Conservation (phyloP, 1,140 invertebrate species). For the Aphelinus certus region DNA sequence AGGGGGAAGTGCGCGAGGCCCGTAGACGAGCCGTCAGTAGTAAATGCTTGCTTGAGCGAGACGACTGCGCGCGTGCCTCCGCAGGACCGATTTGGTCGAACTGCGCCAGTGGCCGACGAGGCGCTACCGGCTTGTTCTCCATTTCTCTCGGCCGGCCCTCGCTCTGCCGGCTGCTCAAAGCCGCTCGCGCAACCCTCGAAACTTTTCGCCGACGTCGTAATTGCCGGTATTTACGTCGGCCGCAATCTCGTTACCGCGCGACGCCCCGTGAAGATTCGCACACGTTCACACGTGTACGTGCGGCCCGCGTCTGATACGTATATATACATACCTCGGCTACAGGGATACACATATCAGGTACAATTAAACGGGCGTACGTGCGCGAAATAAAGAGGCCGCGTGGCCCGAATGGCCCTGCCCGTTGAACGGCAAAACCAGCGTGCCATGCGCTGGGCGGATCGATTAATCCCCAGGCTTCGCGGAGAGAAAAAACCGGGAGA, state of each 20-base stretch:
- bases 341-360: neutral
- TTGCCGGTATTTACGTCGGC: constrained; percentile 27
- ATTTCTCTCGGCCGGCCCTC: neutral
- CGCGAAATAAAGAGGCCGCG: constrained; percentile 25
- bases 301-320: neutral
- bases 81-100: too few species aligned
- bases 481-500: neutral
- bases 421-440: too few species aligned
- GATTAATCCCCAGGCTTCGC: too few species aligned
- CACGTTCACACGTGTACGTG: too few species aligned
- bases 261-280: neutral
- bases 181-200: constrained; percentile 7
- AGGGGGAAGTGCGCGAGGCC: too few species aligned
- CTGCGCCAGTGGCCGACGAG: constrained; percentile 1
- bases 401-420: too few species aligned
- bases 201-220: constrained; percentile 11
- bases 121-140: constrained; percentile 8
- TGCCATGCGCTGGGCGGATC: too few species aligned
- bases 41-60: too few species aligned
- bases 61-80: too few species aligned
- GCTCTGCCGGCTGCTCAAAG: too few species aligned
- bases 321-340: neutral
- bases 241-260: constrained; percentile 21
- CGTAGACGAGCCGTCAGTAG: too few species aligned
- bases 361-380: constrained; percentile 23